Percentiles rank a stretch among this genome's conserved stretches.
Evolutionary conservation across 1,140 invertebrate species (phyloP).

Genomic region (Eupristina koningsbergeri): DNA sequence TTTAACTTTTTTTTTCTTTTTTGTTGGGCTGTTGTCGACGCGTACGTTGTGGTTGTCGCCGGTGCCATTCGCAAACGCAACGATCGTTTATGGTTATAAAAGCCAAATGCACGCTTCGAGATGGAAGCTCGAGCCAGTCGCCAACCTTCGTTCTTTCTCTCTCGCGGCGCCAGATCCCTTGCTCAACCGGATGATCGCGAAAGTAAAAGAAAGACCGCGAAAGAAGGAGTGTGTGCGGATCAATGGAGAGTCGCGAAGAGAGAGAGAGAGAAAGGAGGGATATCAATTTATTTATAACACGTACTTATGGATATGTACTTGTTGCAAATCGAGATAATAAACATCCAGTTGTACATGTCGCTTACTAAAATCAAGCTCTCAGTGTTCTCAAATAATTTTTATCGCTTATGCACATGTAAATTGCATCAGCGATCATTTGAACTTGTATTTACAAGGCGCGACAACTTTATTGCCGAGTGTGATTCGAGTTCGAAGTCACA

Average conservation of each 20-base stretch:
- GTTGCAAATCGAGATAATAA: neutral
- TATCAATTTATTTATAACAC: conserved; percentile 36
- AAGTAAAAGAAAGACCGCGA: neutral
- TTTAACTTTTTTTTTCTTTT: no score
- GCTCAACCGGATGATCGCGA: conserved; percentile 28
- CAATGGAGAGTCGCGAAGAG: neutral
- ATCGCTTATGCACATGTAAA: neutral
- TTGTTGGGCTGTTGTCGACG: no score
- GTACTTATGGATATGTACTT: neutral
- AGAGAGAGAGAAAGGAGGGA: neutral
- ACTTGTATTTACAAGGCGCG: neutral
- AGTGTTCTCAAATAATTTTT: neutral
- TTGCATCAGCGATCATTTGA: neutral
- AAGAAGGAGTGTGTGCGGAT: neutral
- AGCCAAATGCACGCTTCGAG: neutral
- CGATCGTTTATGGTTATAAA: conserved; percentile 6
- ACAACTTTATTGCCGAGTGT: no score
- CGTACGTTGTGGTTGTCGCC: neutral
- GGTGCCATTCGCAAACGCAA: neutral
- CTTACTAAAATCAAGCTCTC: no score
- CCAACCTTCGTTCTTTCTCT: neutral
- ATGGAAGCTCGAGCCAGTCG: neutral
- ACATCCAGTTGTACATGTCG: neutral
- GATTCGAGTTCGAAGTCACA: no score
- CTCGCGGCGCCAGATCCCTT: neutral